Conservation (phyloP, 2,113 vertebrate species). For the Oncorhynchus clarkii region DNA sequence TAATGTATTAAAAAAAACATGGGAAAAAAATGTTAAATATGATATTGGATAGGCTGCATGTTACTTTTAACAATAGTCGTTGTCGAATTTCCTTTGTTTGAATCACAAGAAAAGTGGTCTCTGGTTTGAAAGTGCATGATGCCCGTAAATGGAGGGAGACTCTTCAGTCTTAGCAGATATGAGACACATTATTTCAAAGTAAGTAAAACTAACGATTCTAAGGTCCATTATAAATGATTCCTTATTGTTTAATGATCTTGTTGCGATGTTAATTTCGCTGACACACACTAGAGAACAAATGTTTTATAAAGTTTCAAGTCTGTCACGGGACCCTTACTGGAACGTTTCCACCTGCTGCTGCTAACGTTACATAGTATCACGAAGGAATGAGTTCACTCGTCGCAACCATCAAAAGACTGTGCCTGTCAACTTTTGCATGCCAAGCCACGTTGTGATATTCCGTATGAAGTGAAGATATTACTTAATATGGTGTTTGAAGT, state of each 20-base stretch:
- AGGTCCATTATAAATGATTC: background rate
- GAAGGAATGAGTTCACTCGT: too few relatives aligned
- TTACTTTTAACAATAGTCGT: too few relatives aligned
- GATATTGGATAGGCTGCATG: too few relatives aligned
- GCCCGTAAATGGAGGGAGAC: background rate
- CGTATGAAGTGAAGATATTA: too few relatives aligned
- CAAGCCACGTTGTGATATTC: too few relatives aligned
- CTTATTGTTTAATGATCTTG: background rate
- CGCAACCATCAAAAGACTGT: too few relatives aligned
- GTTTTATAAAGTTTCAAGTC: background rate
- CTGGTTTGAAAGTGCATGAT: background rate
- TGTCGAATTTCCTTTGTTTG: background rate
- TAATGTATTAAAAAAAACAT: too few relatives aligned
- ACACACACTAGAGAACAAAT: background rate
- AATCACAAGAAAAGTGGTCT: background rate
- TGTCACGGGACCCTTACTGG: background rate
- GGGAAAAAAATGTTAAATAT: too few relatives aligned
- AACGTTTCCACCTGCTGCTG: background rate
- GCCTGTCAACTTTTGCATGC: too few relatives aligned
- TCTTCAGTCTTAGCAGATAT: background rate
- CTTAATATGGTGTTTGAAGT: too few relatives aligned
- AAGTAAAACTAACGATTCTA: background rate
- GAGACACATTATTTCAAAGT: conserved; percentile 9
- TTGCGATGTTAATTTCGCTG: background rate
- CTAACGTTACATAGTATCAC: too few relatives aligned